Conservation (phyloP, 2,113 vertebrate species). For the Pristiophorus japonicus region DNA sequence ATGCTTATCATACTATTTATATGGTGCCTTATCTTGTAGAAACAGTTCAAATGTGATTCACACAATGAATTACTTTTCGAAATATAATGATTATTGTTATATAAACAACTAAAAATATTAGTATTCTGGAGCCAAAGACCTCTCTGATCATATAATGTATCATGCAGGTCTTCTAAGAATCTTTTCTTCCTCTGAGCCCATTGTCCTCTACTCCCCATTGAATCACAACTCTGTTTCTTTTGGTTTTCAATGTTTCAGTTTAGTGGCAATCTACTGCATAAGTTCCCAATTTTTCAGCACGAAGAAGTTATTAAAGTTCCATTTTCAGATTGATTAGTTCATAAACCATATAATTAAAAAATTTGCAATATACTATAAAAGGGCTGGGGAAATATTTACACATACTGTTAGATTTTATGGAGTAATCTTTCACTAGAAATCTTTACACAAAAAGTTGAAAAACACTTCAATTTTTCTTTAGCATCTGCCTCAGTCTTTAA, state of each 20-base stretch:
- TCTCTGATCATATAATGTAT: not conserved
- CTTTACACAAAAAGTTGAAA: not conserved
- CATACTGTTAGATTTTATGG: not conserved
- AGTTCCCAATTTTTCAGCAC: not conserved
- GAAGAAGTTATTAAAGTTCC: not conserved
- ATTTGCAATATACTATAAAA: not conserved
- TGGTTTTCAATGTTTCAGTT: not conserved
- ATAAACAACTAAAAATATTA: not conserved
- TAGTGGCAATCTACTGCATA: not conserved
- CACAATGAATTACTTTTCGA: not conserved
- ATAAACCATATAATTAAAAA: not conserved
- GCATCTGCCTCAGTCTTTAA: no score
- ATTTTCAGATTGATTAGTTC: not conserved
- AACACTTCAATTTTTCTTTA: not conserved
- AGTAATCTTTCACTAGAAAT: not conserved
- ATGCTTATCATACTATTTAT: not conserved
- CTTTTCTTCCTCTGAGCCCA: not conserved
- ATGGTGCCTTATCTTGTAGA: not conserved
- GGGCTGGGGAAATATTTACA: not conserved
- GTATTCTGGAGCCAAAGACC: not conserved
- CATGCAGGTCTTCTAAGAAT: not conserved
- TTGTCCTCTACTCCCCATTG: not conserved
- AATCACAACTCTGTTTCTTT: slow-evolving; percentile 28
- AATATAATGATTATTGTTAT: not conserved
- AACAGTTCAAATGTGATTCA: not conserved